Evolutionary conservation across 2,888 invertebrate genomes (phyloP), one percentile per base, ranked within the genome.

Genomic region (Allophyes oxyacanthae): DNA sequence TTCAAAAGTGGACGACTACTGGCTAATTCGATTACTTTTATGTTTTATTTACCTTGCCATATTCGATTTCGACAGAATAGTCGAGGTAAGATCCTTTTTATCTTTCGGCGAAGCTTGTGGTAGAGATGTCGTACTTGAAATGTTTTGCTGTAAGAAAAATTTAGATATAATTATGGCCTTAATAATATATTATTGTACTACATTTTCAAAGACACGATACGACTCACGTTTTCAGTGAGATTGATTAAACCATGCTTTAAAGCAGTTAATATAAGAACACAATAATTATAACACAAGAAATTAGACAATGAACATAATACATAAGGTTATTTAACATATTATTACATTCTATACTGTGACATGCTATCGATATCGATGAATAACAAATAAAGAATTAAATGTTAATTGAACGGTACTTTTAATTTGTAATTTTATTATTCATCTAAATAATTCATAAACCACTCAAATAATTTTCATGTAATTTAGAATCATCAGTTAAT

Each of bases 11-110:
- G n/a, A n/a, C n/a, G n/a, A n/a, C n/a, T n/a, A n/a, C n/a, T n/a
- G n/a, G n/a, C n/a, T n/a, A n/a, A n/a, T n/a, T n/a, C n/a, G n/a
- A n/a, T n/a, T n/a, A n/a, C n/a, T n/a, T n/a, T n/a, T n/a, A n/a
- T n/a, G n/a, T n/a, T 0, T 14, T 26, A 37, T 20, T 95, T 89
- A 97, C 97, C 97, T 97, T 72, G 97, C 96, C 95, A 97, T 96
- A 85, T 97, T 97, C 44, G 97, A 97, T 90, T 96, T 97, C 3
- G 95, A 95, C 56, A 95, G 88, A 60, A 95, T 95, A 30, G 95
- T 92, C 48, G 96, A 95, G 14, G 96, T 95, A 26, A 94, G 88
- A 84, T 95, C 96, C 91, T 94, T 96, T 94, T 93, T 97, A 95
- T 88, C 97, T 66, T 90, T 92, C 1, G 91, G 92, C 2, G 93